These are phyloP conservation scores for Dicyrtoma fusca DNA, from an alignment of 2,888 invertebrate species.

Conservation along the genomic window DNA sequence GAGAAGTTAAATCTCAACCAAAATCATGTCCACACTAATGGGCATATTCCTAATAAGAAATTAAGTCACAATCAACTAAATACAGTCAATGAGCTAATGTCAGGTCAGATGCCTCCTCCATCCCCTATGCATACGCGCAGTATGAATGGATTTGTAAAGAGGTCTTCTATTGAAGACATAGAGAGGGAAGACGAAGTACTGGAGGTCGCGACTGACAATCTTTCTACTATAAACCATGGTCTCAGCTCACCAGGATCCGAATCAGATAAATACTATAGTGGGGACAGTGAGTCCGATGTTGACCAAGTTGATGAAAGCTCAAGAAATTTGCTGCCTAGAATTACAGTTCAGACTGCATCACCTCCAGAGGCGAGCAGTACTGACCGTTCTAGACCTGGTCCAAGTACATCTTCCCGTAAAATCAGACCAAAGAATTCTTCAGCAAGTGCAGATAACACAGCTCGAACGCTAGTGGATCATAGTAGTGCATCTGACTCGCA, in stretches of 20 bases:
- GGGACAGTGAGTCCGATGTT: constrained; percentile 50
- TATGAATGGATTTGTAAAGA: constrained; percentile 41
- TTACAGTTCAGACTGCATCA: not conserved
- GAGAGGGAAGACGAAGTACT: constrained; percentile 68
- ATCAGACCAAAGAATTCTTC: not conserved
- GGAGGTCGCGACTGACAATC: constrained; percentile 64
- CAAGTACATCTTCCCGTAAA: constrained; percentile 17
- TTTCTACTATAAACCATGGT: constrained; percentile 56
- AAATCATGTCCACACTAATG: constrained; percentile 23
- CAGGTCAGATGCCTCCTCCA: constrained; percentile 48
- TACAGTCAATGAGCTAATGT: not conserved
- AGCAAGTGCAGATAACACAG: not conserved
- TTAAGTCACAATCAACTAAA: not conserved
- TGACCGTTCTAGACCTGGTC: not conserved
- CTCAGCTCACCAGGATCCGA: constrained; percentile 41
- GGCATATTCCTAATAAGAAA: constrained; percentile 33
- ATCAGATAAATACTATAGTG: constrained; percentile 57
- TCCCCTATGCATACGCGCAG: constrained; percentile 43
- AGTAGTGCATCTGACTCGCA: not conserved
- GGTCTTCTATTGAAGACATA: constrained; percentile 54
- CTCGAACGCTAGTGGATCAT: not conserved
- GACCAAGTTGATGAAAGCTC: constrained; percentile 25
- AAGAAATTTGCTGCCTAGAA: not conserved
- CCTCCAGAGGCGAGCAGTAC: not conserved
- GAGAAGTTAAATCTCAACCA: not conserved